Evolutionary conservation across 1,140 invertebrate species (phyloP), one percentile per base, ranked within the genome.

Genomic region (Pseudomyrmex gracilis): DNA sequence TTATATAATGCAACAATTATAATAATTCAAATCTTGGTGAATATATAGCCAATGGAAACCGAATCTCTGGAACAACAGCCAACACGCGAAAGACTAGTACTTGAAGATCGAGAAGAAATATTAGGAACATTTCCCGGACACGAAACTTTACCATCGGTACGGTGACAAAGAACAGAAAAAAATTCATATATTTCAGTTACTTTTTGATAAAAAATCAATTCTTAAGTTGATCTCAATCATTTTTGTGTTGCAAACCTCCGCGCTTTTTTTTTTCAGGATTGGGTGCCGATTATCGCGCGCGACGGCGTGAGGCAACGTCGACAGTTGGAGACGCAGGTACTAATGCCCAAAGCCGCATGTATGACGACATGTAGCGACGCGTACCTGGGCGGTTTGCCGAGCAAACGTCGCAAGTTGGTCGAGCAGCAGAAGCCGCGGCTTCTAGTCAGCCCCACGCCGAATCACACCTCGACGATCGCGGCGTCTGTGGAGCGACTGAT

Each of bases 331-430:
- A 78, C 89, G 64, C 92, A 92, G 8, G 82, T 82, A 15, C 68
- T 90, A 17, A 74, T 82, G 2, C 61, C 73, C 1, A 89, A 91
- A 5, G 91, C 91, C 34, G 90, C 34, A 7, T 34, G 93, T 9
- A 94, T 95, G 73, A 87, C 93, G 5, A 96, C 96, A 8, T 96
- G 97, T 85, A 97, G 97, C 85, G 97, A 98, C 94, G 97, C 97
- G n/a, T 98, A 98, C 91, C 93, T 98, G 51, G 96, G 96, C 22
- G 96, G 97, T 9, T 96, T 98, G 95, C 97, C 97, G 12, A 96
- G 96, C 55, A 98, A 98, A 93, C 95, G 97, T 17, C 95, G 97
- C 85, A 97, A 97, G 93, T 93, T 97, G 73, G 95, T 97, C 2
- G 93, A 94, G 61, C 93, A 94, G 47, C 92, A 94, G 57, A 94